Evolutionary conservation across 2,113 vertebrate genomes (phyloP).

Genomic region (Phalacrocorax pelagicus): DNA sequence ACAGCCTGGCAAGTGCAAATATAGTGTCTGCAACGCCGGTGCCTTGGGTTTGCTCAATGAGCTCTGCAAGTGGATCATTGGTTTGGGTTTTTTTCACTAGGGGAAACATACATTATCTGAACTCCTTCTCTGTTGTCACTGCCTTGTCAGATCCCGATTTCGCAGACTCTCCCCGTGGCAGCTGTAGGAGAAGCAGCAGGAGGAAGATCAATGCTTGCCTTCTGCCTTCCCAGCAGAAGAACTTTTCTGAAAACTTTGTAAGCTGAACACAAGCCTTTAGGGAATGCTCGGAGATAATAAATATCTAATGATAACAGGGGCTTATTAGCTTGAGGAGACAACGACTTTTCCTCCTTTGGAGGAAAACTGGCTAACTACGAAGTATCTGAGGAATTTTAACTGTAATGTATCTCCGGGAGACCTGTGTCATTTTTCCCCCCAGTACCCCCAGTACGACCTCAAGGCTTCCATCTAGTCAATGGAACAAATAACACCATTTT

Average conservation of each 20-base stretch:
- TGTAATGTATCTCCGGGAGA: background rate
- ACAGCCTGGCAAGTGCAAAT: background rate
- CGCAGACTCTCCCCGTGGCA: background rate
- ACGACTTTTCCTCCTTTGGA: background rate
- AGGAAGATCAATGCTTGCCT: background rate
- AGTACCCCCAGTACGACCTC: background rate
- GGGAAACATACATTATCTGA: background rate
- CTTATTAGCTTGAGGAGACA: background rate
- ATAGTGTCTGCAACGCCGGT: background rate
- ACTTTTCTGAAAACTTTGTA: background rate
- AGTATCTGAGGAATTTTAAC: background rate
- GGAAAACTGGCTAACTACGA: background rate
- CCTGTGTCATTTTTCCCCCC: background rate
- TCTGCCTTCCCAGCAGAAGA: background rate
- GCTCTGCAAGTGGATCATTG: background rate
- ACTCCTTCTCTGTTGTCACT: background rate
- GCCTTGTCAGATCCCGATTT: background rate
- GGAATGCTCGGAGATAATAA: constrained; percentile 4
- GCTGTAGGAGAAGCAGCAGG: background rate
- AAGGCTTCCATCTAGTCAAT: background rate
- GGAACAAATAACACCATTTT: background rate
- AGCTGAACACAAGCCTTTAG: background rate
- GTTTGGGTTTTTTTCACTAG: background rate
- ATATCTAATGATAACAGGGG: background rate
- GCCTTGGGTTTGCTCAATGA: background rate